These are phyloP conservation scores for Hyalella azteca DNA, from an alignment of 2,888 invertebrate genomes.

Conservation along the genomic window DNA sequence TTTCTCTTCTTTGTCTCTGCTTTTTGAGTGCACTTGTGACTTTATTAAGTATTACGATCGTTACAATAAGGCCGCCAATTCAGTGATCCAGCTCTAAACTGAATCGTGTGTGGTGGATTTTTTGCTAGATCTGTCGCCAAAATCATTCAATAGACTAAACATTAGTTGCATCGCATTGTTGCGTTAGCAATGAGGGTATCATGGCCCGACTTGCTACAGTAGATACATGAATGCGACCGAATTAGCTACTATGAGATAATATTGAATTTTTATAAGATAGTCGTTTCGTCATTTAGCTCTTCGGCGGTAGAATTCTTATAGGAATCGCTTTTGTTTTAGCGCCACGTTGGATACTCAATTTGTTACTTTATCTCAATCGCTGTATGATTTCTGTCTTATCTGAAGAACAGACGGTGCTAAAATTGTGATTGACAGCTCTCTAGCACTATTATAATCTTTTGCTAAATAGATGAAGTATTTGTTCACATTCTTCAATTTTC, in stretches of 20 bases:
- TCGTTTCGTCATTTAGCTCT: background rate
- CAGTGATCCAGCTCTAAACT: background rate
- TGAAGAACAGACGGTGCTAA: background rate
- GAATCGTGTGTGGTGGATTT: background rate
- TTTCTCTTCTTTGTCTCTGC: background rate
- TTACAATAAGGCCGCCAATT: too few species aligned
- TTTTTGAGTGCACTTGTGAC: conserved; percentile 14
- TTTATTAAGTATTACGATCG: too few species aligned
- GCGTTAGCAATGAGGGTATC: background rate
- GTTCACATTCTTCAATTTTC: too few species aligned
- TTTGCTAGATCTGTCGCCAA: background rate
- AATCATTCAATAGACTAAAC: background rate
- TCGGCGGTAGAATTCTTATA: background rate
- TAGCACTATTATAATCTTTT: too few species aligned
- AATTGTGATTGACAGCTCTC: background rate
- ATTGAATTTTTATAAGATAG: conserved; percentile 3
- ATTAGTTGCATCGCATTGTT: conserved; percentile 1
- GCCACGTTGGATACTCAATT: background rate
- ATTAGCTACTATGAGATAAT: conserved; percentile 3
- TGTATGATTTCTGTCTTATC: background rate
- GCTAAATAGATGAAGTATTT: too few species aligned
- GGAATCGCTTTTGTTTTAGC: background rate
- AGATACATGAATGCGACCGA: background rate
- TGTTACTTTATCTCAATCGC: background rate
- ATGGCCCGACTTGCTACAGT: conserved; percentile 1